Conservation (phyloP, 2,113 vertebrate species). For the Anolis carolinensis region DNA sequence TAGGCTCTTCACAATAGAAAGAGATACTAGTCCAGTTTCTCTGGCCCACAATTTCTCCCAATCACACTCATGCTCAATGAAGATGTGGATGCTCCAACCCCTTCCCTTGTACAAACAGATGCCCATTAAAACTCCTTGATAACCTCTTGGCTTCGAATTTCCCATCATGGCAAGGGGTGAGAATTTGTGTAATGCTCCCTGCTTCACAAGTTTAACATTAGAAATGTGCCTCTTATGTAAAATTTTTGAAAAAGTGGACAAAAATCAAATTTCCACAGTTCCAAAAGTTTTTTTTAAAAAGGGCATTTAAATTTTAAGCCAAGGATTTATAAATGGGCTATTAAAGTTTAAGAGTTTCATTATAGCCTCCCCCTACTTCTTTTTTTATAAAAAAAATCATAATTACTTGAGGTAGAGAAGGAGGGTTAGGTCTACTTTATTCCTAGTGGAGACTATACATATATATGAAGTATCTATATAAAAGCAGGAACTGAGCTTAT, state of each 20-base stretch:
- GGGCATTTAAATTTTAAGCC: constrained; percentile 77
- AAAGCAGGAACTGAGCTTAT: constrained; percentile 87
- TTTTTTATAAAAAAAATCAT: constrained; percentile 49
- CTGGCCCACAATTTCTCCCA: neutral
- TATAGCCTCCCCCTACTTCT: constrained; percentile 64
- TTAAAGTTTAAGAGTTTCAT: constrained; percentile 84
- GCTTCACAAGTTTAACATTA: constrained; percentile 53
- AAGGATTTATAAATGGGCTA: constrained; percentile 80
- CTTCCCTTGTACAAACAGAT: neutral
- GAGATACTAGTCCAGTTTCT: neutral
- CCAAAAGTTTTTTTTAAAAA: constrained; percentile 72
- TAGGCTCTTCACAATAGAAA: accelerated
- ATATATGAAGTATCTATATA: constrained; percentile 84
- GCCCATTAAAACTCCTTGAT: neutral
- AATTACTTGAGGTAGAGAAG: constrained; percentile 82
- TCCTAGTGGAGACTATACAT: constrained; percentile 83
- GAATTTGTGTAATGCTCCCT: constrained; percentile 4
- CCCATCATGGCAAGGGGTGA: constrained; percentile 10
- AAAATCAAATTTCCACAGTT: constrained; percentile 70
- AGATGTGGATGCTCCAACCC: neutral
- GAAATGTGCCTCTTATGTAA: constrained; percentile 54
- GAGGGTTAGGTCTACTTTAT: constrained; percentile 78
- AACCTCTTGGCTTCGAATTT: constrained; percentile 37
- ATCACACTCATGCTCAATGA: neutral
- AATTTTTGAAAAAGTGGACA: neutral